phyloP scores from a whole-genome alignment of 2,888 invertebrate genomes.

The Elgonia sp. region DNA sequence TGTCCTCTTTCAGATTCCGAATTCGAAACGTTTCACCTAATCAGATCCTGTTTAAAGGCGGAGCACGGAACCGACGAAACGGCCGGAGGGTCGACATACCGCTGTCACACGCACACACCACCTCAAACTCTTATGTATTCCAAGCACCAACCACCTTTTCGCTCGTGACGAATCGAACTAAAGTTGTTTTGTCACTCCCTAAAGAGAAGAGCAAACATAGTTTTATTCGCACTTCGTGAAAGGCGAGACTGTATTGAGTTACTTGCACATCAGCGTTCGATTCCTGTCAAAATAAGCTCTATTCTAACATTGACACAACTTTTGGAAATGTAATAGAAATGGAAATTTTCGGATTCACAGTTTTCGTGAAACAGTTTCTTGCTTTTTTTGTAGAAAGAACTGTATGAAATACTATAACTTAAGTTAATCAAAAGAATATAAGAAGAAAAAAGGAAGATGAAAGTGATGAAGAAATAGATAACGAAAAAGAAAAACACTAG shows the following conservation, averaged over 20 bases:
- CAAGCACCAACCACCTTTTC: conserved; percentile 46
- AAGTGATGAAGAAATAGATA: too few species aligned
- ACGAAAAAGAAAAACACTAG: too few species aligned
- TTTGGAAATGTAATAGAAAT: too few species aligned
- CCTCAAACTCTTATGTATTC: conserved; percentile 50
- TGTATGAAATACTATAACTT: too few species aligned
- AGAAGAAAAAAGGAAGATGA: too few species aligned
- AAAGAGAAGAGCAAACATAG: conserved; percentile 52
- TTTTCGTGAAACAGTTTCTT: too few species aligned
- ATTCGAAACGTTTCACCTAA: conserved; percentile 83
- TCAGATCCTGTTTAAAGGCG: conserved; percentile 84
- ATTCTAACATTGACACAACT: background rate
- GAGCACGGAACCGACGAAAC: conserved; percentile 76
- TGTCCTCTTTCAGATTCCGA: conserved; percentile 83
- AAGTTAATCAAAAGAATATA: too few species aligned
- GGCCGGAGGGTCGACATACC: background rate
- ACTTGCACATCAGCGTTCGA: conserved; percentile 17
- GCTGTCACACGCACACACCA: conserved; percentile 37
- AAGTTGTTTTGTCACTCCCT: conserved; percentile 60
- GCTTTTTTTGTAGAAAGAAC: too few species aligned
- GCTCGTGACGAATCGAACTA: conserved; percentile 62
- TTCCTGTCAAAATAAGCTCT: conserved; percentile 13
- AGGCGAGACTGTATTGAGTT: conserved; percentile 38
- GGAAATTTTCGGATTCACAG: too few species aligned
- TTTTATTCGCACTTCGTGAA: conserved; percentile 55